These are phyloP conservation scores for Engystomops pustulosus DNA, from an alignment of 2,113 vertebrate genomes.

Conservation along the genomic window DNA sequence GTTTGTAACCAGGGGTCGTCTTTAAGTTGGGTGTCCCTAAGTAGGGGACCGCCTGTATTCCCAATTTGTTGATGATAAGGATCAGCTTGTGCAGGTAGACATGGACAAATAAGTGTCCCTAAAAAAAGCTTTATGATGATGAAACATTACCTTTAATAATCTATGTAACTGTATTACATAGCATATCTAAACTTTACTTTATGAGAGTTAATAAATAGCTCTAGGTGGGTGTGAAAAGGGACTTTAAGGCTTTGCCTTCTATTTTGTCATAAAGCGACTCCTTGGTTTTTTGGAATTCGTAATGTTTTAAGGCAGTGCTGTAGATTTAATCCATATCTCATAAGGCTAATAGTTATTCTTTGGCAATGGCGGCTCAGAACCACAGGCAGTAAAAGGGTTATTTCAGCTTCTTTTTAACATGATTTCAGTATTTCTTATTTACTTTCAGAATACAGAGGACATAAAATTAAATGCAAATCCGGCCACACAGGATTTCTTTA, in stretches of 20 bases:
- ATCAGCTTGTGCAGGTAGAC: too few species aligned
- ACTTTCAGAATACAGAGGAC: constrained; percentile 25
- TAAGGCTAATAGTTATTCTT: constrained; percentile 22
- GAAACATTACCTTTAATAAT: too few species aligned
- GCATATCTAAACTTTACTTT: too few species aligned
- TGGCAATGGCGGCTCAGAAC: background rate
- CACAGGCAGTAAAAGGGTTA: constrained; percentile 5
- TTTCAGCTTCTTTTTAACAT: constrained; percentile 12
- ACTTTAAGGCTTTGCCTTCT: background rate
- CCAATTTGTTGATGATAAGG: too few species aligned
- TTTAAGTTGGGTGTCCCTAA: too few species aligned
- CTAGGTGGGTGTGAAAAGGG: too few species aligned
- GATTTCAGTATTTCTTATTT: constrained; percentile 41
- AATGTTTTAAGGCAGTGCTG: background rate
- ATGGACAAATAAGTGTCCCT: too few species aligned
- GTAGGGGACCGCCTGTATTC: too few species aligned
- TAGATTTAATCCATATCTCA: constrained; percentile 6
- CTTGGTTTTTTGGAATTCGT: background rate
- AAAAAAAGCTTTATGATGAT: too few species aligned
- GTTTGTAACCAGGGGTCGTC: too few species aligned
- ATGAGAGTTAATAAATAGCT: too few species aligned
- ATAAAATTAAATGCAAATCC: constrained; percentile 50
- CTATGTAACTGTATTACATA: too few species aligned
- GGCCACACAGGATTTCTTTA: constrained; percentile 65
- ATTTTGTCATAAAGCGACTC: background rate